Conservation (phyloP, 2,888 invertebrate species). For the Lithophane leautieri region DNA sequence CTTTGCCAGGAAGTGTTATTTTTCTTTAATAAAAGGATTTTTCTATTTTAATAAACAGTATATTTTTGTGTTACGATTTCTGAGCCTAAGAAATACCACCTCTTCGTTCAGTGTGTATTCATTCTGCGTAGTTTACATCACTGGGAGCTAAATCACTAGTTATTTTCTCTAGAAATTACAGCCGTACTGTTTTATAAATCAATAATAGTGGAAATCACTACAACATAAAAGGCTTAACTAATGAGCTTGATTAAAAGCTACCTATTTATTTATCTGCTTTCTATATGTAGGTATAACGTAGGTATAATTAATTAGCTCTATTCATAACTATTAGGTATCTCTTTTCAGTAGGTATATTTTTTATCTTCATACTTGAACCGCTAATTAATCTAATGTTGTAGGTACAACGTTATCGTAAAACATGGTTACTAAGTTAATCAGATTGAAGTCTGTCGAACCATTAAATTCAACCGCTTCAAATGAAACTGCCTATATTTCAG, state of each 20-base stretch:
- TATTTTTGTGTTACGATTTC: background rate
- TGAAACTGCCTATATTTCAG: slow-evolving; percentile 16
- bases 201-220: background rate
- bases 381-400: slow-evolving; percentile 13
- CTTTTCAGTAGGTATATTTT: background rate
- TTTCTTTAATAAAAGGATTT: slow-evolving; percentile 13
- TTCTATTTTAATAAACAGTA: background rate
- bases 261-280: background rate
- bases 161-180: background rate
- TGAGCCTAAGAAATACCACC: background rate
- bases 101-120: background rate
- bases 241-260: background rate
- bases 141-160: background rate
- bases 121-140: background rate
- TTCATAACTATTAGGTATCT: background rate
- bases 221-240: background rate
- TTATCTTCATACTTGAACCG: background rate
- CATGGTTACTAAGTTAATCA: slow-evolving; percentile 10
- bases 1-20: slow-evolving; percentile 33
- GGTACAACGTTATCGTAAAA: slow-evolving; percentile 14
- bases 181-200: background rate
- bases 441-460: background rate
- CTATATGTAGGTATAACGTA: background rate
- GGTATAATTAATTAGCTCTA: background rate
- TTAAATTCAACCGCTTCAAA: slow-evolving; percentile 22